Percentiles rank a stretch among this genome's conserved stretches.
Evolutionary conservation across 2,797 vertebrate species (phyloP).

Genomic region (Molothrus ater): DNA sequence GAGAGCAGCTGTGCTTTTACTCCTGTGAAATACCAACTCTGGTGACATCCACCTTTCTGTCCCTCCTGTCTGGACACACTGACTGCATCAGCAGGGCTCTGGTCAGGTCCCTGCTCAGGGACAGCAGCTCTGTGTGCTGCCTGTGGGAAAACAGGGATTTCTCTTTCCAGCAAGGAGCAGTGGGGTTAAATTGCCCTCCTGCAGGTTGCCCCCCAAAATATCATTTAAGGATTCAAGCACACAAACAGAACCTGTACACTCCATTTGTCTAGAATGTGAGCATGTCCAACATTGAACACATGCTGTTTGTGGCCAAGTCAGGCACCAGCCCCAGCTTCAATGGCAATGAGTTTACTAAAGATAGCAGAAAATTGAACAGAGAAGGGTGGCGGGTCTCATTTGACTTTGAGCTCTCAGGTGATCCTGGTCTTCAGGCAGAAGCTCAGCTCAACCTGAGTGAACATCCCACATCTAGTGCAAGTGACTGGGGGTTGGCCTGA

Average conservation of each 20-base stretch:
- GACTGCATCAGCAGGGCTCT: rapidly evolving
- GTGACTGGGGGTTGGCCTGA: background rate
- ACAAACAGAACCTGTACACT: background rate
- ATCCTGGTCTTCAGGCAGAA: background rate
- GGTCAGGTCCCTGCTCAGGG: background rate
- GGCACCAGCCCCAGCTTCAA: background rate
- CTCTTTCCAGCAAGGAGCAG: background rate
- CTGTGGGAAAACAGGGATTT: background rate
- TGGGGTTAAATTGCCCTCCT: background rate
- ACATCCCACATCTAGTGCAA: rapidly evolving
- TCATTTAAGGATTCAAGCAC: background rate
- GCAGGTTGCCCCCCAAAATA: background rate
- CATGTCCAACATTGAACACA: background rate
- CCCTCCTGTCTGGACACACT: background rate
- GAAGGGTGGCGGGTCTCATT: background rate
- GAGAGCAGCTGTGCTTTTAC: background rate
- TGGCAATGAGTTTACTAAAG: background rate
- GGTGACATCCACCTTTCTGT: background rate
- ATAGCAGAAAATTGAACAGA: background rate
- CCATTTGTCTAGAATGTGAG: background rate
- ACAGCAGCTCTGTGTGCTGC: background rate
- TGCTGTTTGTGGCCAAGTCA: background rate
- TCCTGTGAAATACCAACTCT: rapidly evolving
- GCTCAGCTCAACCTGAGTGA: background rate
- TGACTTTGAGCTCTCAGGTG: background rate